These are phyloP conservation scores for Rhingia campestris DNA, from an alignment of 2,888 invertebrate genomes.

Conservation along the genomic window DNA sequence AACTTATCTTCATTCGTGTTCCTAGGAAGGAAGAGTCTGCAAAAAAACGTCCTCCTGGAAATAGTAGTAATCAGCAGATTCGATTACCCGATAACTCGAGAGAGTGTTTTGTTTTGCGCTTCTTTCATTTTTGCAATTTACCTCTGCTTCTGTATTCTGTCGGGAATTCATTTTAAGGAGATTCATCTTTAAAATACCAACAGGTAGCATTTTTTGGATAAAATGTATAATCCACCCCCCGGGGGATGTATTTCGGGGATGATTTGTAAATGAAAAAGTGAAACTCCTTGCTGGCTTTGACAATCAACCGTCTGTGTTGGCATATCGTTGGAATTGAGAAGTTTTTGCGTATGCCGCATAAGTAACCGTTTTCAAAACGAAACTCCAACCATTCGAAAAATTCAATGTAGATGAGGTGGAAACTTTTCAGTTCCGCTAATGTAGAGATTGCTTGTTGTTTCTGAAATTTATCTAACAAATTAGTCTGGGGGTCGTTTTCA, in stretches of 20 bases:
- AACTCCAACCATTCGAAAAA: constrained; percentile 41
- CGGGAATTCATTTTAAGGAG: background rate
- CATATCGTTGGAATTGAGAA: background rate
- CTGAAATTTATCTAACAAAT: constrained; percentile 36
- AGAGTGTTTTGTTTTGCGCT: background rate
- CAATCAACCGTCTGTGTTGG: background rate
- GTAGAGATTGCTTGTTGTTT: constrained; percentile 28
- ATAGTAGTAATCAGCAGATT: constrained; percentile 34
- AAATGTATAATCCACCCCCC: constrained; percentile 19
- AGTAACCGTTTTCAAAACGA: background rate
- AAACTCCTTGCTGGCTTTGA: constrained; percentile 15
- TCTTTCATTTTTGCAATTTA: constrained; percentile 6
- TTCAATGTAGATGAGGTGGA: constrained; percentile 42
- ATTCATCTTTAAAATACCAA: constrained; percentile 29
- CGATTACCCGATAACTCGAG: constrained; percentile 34
- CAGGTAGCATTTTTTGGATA: constrained; percentile 34
- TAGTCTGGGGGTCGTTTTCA: constrained; percentile 32
- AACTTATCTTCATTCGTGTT: background rate
- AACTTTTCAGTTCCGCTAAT: constrained; percentile 52
- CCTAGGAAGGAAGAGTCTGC: background rate
- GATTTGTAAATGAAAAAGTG: constrained; percentile 8
- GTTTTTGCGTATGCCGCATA: background rate
- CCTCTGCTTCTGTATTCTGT: background rate
- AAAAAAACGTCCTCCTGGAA: background rate
- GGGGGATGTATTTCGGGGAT: background rate